Evolutionary conservation across 2,888 invertebrate species (phyloP).

Genomic region (Acholoe squamosa): DNA sequence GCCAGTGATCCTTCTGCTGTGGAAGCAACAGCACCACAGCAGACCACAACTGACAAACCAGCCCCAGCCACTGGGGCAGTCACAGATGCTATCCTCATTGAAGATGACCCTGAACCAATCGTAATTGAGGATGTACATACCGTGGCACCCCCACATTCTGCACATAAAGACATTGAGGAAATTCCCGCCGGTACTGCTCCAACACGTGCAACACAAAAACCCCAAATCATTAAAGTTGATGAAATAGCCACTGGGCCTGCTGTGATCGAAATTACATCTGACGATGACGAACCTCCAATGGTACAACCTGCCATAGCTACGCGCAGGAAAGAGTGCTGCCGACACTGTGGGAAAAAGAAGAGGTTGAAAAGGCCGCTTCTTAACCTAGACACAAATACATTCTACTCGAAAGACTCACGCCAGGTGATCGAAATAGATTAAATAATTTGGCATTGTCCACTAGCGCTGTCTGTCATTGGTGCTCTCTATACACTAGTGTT

Average conservation of each 20-base stretch:
- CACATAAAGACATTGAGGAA: neutral
- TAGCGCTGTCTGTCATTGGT: neutral
- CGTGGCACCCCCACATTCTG: neutral
- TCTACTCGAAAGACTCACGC: neutral
- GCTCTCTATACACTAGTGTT: neutral
- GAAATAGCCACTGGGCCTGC: neutral
- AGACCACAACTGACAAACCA: too few relatives aligned
- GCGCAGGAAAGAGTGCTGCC: neutral
- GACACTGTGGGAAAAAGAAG: neutral
- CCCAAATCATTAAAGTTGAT: neutral
- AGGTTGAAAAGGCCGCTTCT: neutral
- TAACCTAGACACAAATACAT: constrained; percentile 5
- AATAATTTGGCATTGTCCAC: neutral
- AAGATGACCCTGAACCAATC: neutral
- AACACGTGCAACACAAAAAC: neutral
- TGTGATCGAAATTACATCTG: neutral
- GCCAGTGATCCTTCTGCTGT: too few relatives aligned
- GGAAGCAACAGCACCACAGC: too few relatives aligned
- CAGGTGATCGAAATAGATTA: neutral
- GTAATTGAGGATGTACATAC: neutral
- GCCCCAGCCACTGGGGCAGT: too few relatives aligned
- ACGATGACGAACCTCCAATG: too few relatives aligned
- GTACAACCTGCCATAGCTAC: too few relatives aligned
- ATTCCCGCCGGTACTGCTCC: neutral
- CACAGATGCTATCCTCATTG: too few relatives aligned